phyloP scores from a whole-genome alignment of 2,113 vertebrate species.

The Calidris pugnax region DNA sequence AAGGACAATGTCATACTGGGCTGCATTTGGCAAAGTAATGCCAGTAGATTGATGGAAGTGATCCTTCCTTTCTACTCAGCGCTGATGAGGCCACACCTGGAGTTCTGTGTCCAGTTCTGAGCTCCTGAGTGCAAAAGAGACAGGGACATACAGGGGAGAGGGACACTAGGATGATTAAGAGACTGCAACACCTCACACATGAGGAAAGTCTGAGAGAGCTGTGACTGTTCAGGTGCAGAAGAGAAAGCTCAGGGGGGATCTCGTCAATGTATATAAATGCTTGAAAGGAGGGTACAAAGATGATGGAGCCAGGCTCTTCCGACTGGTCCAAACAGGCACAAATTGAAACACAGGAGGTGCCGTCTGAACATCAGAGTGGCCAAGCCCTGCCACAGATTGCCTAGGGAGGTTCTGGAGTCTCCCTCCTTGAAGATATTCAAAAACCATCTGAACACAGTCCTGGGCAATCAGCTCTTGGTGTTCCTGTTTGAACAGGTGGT shows the following conservation, averaged over 20 bases:
- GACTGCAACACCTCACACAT: neutral
- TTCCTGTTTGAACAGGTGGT: neutral
- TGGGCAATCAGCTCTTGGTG: accelerated
- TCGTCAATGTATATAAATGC: neutral
- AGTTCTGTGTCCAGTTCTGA: neutral
- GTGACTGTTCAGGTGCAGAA: neutral
- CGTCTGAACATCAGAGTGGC: neutral
- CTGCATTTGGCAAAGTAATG: neutral
- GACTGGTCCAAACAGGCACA: neutral
- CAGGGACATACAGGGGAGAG: neutral
- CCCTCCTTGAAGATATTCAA: neutral
- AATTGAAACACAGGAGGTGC: neutral
- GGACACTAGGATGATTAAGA: neutral
- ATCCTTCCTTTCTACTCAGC: neutral
- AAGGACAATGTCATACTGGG: accelerated
- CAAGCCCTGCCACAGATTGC: neutral
- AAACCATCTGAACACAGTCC: accelerated
- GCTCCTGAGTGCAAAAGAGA: neutral
- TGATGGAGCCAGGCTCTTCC: neutral
- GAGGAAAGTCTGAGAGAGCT: neutral
- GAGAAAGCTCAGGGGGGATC: neutral
- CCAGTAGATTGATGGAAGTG: neutral
- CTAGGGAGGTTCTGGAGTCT: neutral
- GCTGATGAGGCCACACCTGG: neutral
- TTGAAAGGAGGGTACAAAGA: neutral